Base-by-base conservation (phyloP, 2,113 vertebrate species). In the Gavia stellata region DNA sequence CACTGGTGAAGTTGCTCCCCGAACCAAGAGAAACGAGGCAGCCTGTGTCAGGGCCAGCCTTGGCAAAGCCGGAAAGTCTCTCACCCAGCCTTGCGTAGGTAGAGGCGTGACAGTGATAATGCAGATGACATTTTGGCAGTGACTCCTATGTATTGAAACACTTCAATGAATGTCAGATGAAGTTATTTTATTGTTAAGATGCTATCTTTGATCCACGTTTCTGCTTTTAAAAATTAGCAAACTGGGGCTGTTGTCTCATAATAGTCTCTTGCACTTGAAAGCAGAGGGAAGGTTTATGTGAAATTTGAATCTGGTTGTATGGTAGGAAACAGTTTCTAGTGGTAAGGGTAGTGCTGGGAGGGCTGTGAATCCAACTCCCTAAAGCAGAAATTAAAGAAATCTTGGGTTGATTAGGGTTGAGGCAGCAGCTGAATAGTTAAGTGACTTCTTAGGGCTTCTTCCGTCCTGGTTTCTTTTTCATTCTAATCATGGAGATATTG, bases 31-130 rank as follows among this genome's bases (percentile, higher is more conserved):
- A 67, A 86, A 74, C 1, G n/a, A 65, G 94, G 73, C 87, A 90
- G 93, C 84, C 86, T 73, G 74, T 91, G 52, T 85, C 89, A 81
- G 88, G 92, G 78, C 67, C 65, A 75, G 83, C 89, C 85, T 95
- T 92, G 92, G 97, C 96, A 49, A 77, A 62, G 96, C 83, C 85
- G 93, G 83, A 20, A 61, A 25, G 77, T 93, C 94, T 96, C 95
- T 66, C 97, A 86, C 56, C 74, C 90, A 56, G 94, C 96, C 86
- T 66, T 45, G 92, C 26, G 68, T 40, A 74, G 94, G 74, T 47
- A 71, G 89, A 91, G 88, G 70, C 14, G 62, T 42, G 58, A 55
- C 73, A 18, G 77, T 14, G 81, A 31, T 62, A 67, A 31, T 18
- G n/a, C 84, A 71, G 47, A 25, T 34, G 15, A 38, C 6, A 0